phyloP scores from a whole-genome alignment of 2,888 invertebrate species.

The Clanis bilineata region DNA sequence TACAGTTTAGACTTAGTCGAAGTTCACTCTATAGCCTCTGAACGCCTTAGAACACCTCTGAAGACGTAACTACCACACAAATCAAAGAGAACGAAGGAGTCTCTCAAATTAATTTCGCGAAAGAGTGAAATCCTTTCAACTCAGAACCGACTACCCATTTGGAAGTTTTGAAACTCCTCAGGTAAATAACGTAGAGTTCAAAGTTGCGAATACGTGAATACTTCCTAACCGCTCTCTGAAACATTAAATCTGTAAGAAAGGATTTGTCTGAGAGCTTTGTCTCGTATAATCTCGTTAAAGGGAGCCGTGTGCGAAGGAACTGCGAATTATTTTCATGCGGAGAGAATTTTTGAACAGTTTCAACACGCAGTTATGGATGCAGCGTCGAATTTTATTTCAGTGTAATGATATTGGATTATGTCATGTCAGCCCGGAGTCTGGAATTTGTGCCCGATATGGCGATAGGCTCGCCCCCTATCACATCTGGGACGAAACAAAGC shows the following conservation, averaged over 20 bases:
- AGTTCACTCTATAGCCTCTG: too few species aligned
- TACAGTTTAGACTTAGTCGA: too few species aligned
- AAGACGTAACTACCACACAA: background rate
- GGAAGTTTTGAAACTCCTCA: background rate
- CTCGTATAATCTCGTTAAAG: slow-evolving; percentile 60
- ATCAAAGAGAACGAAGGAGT: background rate
- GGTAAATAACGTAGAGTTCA: background rate
- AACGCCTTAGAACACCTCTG: background rate
- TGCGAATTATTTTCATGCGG: background rate
- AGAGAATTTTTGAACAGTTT: background rate
- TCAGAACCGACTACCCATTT: background rate
- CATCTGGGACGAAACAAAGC: too few species aligned
- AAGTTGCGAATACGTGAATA: slow-evolving; percentile 41
- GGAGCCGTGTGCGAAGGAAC: slow-evolving; percentile 57
- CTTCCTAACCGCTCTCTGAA: slow-evolving; percentile 43
- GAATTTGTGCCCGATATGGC: too few species aligned
- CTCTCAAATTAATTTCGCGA: background rate
- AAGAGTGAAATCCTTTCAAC: background rate
- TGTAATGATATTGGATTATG: background rate
- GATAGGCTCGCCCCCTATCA: too few species aligned
- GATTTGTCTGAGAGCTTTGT: slow-evolving; percentile 70
- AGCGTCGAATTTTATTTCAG: background rate
- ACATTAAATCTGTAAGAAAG: slow-evolving; percentile 54
- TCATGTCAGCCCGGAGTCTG: too few species aligned
- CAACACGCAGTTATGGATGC: background rate